Evolutionary conservation across 30 jellyfish, hydroid and myxozoan species (phyloP), one percentile per base, ranked within the genome.

Genomic region (Euphysa ruthae): DNA sequence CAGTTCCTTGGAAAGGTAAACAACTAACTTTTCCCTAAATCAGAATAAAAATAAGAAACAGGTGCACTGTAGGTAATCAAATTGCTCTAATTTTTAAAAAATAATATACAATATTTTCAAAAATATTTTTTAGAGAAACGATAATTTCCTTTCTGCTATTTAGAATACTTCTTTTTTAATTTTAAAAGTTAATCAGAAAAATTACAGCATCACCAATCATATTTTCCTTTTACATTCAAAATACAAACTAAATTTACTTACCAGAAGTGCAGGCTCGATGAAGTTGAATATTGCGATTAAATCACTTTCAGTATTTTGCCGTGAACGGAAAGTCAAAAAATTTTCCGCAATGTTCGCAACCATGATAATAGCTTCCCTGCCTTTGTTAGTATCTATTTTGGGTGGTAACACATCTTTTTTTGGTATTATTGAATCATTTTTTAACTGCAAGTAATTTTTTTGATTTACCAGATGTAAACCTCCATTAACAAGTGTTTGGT

Each of bases 11-110:
- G 33, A 63, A 63, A 7, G 77, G 77, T 10, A 12, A 13, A 63
- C 77, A 63, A 1, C 20, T 21, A 32, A 42, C 43, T 32, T 63
- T 63, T 22, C 42, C 65, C 77, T 63, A 1, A 27, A 62, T 8
- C 5, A 43, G 21, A 6, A 32, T 33, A 63, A 63, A 2, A 4
- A 2, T 46, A 5, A 46, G 2, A 5, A 46, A 4, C n/a, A n/a
- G n/a, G n/a, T n/a, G n/a, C n/a, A n/a, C n/a, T n/a, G n/a, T n/a
- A n/a, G n/a, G n/a, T n/a, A n/a, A n/a, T n/a, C n/a, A n/a, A n/a
- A n/a, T n/a, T n/a, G n/a, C n/a, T n/a, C n/a, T n/a, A n/a, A n/a
- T n/a, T n/a, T n/a, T n/a, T n/a, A n/a, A n/a, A n/a, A n/a, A n/a
- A n/a, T n/a, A n/a, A n/a, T n/a, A n/a, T n/a, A n/a, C n/a, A n/a